phyloP scores from a whole-genome alignment of 1,140 invertebrate species.

The Drosophila baimaii region DNA sequence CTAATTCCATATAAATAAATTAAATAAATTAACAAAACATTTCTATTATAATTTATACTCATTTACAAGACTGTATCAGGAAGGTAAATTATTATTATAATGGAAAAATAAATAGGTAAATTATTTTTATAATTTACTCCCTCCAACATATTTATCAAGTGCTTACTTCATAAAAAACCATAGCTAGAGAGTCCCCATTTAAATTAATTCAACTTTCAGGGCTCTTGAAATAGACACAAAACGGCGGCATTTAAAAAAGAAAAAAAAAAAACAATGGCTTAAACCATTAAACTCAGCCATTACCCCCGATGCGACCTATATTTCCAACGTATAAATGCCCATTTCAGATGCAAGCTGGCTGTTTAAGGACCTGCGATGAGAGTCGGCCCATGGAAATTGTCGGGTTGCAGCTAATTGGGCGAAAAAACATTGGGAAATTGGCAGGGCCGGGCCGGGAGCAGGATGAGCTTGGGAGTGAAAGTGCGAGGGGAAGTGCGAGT shows the following conservation, averaged over 20 bases:
- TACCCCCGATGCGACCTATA: background rate
- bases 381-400: slow-evolving; percentile 1
- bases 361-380: background rate
- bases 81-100: too few relatives aligned
- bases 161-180: background rate
- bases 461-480: background rate
- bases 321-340: background rate
- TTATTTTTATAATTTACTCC: too few relatives aligned
- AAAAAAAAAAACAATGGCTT: background rate
- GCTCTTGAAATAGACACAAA: background rate
- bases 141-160: background rate
- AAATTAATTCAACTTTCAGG: background rate
- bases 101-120: background rate
- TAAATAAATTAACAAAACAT: too few relatives aligned
- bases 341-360: slow-evolving; percentile 2
- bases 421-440: slow-evolving; percentile 18
- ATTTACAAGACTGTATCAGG: too few relatives aligned
- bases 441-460: background rate
- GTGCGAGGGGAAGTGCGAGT: too few relatives aligned
- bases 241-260: background rate
- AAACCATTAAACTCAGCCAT: slow-evolving; percentile 1
- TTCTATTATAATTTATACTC: too few relatives aligned
- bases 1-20: too few relatives aligned
- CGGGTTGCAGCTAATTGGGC: slow-evolving; percentile 33
- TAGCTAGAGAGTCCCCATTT: background rate